A percentile compares a stretch with the other conserved stretches of the same genome.
These are phyloP conservation scores for Amniataba percoides DNA, from an alignment of 2,797 vertebrate genomes.

Conservation along the genomic window DNA sequence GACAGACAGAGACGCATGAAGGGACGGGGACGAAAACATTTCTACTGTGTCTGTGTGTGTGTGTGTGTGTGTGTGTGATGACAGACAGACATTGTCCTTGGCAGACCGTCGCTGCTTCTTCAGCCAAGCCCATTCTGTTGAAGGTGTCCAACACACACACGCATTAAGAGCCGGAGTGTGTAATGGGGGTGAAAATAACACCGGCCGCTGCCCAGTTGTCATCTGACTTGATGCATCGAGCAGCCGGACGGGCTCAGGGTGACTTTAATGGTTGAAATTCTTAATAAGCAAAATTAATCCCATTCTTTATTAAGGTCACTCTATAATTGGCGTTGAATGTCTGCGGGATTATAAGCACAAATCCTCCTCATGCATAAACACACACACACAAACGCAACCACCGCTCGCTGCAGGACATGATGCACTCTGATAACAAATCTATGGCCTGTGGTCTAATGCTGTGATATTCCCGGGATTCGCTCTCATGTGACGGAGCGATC, in stretches of 20 bases:
- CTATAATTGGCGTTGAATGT: conserved; percentile 64
- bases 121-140: conserved; percentile 41
- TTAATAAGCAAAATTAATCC: conserved; percentile 66
- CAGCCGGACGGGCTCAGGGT: conserved; percentile 58
- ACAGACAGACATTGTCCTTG: conserved; percentile 57
- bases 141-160: conserved; percentile 41
- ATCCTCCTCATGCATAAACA: conserved; percentile 36
- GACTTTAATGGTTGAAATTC: conserved; percentile 69
- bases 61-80: conserved; percentile 33
- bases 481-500: conserved; percentile 7
- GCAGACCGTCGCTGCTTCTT: conserved; percentile 47
- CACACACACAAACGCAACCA: conserved; percentile 8
- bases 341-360: conserved; percentile 50
- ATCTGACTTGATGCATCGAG: conserved; percentile 36
- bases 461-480: conserved; percentile 18
- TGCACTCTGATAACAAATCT: conserved; percentile 23
- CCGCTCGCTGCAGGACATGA: conserved; percentile 24
- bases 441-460: conserved; percentile 31
- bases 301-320: conserved; percentile 61
- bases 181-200: conserved; percentile 52
- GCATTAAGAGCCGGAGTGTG: conserved; percentile 29
- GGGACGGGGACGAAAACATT: neutral
- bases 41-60: conserved; percentile 1
- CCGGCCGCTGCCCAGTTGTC: conserved; percentile 56
- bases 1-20: neutral